Evolutionary conservation across 1,140 invertebrate species (phyloP).

Genomic region (Drosophila prosaltans): DNA sequence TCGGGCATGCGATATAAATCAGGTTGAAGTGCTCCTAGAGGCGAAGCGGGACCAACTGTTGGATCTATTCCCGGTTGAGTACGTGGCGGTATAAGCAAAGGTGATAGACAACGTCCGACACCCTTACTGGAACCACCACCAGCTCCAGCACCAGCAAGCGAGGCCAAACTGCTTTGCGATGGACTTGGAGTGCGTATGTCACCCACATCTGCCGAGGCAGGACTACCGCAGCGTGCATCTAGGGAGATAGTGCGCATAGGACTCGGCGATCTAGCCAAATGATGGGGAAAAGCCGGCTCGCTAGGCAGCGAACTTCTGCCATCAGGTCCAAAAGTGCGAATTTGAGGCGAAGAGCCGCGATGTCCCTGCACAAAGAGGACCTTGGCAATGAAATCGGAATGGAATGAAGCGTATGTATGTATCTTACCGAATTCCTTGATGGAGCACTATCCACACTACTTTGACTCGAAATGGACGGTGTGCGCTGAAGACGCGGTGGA

Average conservation of each 20-base stretch:
- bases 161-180: conserved; percentile 85
- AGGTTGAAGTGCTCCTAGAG: conserved; percentile 92
- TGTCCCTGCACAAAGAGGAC: conserved; percentile 84
- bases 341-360: conserved; percentile 91
- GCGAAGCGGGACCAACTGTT: conserved; percentile 85
- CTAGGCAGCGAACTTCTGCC: conserved; percentile 84
- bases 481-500: conserved; percentile 85
- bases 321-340: conserved; percentile 89
- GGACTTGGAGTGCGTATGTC: conserved; percentile 83
- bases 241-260: conserved; percentile 89
- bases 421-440: conserved; percentile 86
- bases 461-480: conserved; percentile 91
- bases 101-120: conserved; percentile 86
- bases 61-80: conserved; percentile 81
- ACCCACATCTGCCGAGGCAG: conserved; percentile 82
- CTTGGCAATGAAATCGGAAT: background rate
- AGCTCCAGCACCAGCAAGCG: conserved; percentile 83
- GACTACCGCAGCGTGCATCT: conserved; percentile 87
- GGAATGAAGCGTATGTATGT: background rate
- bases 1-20: conserved; percentile 91
- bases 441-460: conserved; percentile 90
- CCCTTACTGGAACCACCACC: conserved; percentile 63
- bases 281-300: conserved; percentile 75
- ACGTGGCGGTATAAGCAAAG: conserved; percentile 87
- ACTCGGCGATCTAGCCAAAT: conserved; percentile 87